These are phyloP conservation scores for Chelmon rostratus DNA, from an alignment of 2,797 vertebrate species.

Conservation along the genomic window DNA sequence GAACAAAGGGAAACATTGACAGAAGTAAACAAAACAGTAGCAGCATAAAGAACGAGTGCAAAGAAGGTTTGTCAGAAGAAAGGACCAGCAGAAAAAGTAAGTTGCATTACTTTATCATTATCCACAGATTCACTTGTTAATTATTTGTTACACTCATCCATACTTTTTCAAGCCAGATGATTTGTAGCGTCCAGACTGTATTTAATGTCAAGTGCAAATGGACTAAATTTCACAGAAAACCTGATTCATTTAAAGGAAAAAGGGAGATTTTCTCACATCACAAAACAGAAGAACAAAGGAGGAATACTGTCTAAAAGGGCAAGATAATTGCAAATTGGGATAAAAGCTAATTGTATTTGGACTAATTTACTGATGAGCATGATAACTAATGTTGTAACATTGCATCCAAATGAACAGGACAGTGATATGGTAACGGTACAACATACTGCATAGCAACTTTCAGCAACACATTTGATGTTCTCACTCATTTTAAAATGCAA, in stretches of 20 bases:
- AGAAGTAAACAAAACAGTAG: slow-evolving; percentile 2
- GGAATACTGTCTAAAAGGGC: not conserved
- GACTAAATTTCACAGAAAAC: not conserved
- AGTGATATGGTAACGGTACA: not conserved
- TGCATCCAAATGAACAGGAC: not conserved
- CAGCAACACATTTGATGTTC: not conserved
- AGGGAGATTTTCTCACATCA: not conserved
- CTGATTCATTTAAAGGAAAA: not conserved
- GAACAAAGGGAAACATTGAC: not conserved
- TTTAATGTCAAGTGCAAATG: not conserved
- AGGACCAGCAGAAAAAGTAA: slow-evolving; percentile 9
- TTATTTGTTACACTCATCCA: not conserved
- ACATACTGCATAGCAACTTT: not conserved
- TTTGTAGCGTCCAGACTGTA: not conserved
- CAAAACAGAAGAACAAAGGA: not conserved
- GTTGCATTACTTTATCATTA: not conserved
- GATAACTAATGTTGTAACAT: not conserved
- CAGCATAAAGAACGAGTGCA: not conserved
- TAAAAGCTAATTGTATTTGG: not conserved
- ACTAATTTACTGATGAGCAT: not conserved
- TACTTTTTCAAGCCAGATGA: not conserved
- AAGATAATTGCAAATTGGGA: not conserved
- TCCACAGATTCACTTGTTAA: not conserved
- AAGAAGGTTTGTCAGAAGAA: not conserved
- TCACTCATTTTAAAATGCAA: not conserved